Percentiles rank a stretch among this genome's conserved stretches.
Evolutionary conservation across 2,797 vertebrate genomes (phyloP).

Genomic region (Macroramphosus scolopax): DNA sequence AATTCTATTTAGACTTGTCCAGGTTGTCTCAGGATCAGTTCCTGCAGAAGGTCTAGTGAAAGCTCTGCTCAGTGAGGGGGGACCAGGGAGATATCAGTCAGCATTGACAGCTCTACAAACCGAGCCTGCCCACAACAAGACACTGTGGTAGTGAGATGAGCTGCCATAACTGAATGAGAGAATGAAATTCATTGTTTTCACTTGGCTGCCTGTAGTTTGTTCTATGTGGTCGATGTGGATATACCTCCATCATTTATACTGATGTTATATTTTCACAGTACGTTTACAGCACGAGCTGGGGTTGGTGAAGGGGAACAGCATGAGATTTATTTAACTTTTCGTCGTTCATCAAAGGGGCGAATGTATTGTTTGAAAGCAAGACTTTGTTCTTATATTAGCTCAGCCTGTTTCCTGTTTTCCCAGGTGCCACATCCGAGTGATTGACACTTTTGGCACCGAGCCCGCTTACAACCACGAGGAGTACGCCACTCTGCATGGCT

Average conservation of each 20-base stretch:
- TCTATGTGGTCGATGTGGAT: background rate
- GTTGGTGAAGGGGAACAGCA: background rate
- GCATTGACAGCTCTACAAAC: slow-evolving; percentile 25
- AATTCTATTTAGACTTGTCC: background rate
- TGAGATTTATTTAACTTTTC: background rate
- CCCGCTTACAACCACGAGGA: slow-evolving; percentile 95
- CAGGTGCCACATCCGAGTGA: slow-evolving; percentile 94
- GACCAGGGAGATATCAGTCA: slow-evolving; percentile 29
- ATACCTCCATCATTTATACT: background rate
- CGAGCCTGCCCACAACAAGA: too few relatives aligned
- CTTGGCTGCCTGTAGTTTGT: background rate
- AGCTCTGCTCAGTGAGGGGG: slow-evolving; percentile 2
- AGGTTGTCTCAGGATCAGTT: too few relatives aligned
- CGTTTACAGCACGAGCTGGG: too few relatives aligned
- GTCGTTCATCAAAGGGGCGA: background rate
- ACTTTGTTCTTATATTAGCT: slow-evolving; percentile 29
- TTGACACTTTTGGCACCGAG: slow-evolving; percentile 95
- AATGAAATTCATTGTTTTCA: background rate
- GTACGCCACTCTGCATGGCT: slow-evolving; percentile 90
- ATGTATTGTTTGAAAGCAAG: slow-evolving; percentile 1
- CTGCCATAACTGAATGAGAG: slow-evolving; percentile 9
- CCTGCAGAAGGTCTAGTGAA: too few relatives aligned
- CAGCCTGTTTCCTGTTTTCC: slow-evolving; percentile 13
- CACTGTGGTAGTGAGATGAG: background rate
- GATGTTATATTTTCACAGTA: too few relatives aligned